phyloP scores from a whole-genome alignment of 2,888 invertebrate species.

The Lottia gigantea region DNA sequence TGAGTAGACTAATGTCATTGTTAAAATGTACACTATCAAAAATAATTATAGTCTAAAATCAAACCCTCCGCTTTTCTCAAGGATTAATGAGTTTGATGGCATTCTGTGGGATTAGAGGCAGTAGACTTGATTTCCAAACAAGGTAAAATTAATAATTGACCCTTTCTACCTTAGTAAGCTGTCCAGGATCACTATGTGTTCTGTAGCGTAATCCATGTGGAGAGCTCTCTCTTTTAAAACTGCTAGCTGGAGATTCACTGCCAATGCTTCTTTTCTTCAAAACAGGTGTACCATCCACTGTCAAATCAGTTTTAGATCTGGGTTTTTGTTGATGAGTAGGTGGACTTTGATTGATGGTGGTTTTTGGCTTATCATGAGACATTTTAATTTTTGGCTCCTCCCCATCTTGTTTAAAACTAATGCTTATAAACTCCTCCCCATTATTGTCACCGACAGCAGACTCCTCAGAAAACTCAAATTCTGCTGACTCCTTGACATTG shows the following conservation, averaged over 20 bases:
- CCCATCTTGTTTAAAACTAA: constrained; percentile 31
- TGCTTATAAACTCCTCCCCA: constrained; percentile 41
- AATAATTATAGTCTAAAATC: too few species aligned
- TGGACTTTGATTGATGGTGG: not conserved
- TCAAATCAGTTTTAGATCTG: not conserved
- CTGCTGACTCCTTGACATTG: constrained; percentile 19
- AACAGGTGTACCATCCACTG: not conserved
- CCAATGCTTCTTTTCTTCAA: not conserved
- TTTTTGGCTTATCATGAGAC: constrained; percentile 12
- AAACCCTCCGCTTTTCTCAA: not conserved
- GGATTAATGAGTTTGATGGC: not conserved
- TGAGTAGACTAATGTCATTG: too few species aligned
- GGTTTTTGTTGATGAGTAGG: not conserved
- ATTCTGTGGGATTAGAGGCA: constrained; percentile 9
- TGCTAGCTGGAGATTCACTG: not conserved
- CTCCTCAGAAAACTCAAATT: constrained; percentile 24
- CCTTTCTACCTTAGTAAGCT: not conserved
- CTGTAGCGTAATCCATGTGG: not conserved
- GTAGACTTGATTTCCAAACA: not conserved
- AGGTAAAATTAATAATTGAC: too few species aligned
- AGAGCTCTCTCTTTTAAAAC: not conserved
- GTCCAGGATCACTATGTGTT: constrained; percentile 43
- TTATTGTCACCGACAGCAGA: constrained; percentile 17
- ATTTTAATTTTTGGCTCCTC: constrained; percentile 11
- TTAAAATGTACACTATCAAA: too few species aligned